Base-by-base conservation (phyloP, 2,888 invertebrate species). In the Sphinx pinastri region DNA sequence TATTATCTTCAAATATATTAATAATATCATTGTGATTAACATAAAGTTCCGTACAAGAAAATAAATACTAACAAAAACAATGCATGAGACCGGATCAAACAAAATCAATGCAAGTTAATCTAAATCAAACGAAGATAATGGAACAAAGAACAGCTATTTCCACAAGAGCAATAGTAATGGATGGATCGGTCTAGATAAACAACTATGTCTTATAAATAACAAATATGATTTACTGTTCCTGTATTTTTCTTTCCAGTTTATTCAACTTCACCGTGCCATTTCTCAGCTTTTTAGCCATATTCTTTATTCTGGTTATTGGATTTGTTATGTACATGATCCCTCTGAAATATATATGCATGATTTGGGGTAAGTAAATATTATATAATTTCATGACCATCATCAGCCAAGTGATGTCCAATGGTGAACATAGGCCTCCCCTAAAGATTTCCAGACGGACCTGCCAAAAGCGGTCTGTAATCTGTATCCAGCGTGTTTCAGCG, bases 181-280 rank as follows among this genome's bases (percentile, higher is more conserved):
- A 68, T 59, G n/a, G 51, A 51, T 47, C 55, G 25, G 10, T 69
- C 16, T 31, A 67, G 59, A 49, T 67, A 60, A 45, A 38, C 31
- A 68, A 25, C 25, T 31, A 6, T 47, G 47, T 66, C 58, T 68
- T 25, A 54, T 57, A 52, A 67, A 59, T 67, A 19, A 67, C 52
- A 69, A 63, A 60, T 63, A 63, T 63, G 63, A 63, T 63, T 63
- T 47, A 63, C 19, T 25, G 7, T 58, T 47, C 49, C 25, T 66
- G 67, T 72, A 10, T 52, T 67, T 77, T 82, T 78, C 79, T 74
- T 95, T 95, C 76, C 95, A 99, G 98, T 91, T 97, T 98, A 70
- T 98, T 98, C 91, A 98, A 99, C 91, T 99, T 99, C 93, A 98
- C 98, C 69, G 97, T 98, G 78, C 99, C 99, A 11, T 99, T 98